Base-by-base conservation (phyloP, 2,797 vertebrate genomes). In the Bradypodion ventrale region DNA sequence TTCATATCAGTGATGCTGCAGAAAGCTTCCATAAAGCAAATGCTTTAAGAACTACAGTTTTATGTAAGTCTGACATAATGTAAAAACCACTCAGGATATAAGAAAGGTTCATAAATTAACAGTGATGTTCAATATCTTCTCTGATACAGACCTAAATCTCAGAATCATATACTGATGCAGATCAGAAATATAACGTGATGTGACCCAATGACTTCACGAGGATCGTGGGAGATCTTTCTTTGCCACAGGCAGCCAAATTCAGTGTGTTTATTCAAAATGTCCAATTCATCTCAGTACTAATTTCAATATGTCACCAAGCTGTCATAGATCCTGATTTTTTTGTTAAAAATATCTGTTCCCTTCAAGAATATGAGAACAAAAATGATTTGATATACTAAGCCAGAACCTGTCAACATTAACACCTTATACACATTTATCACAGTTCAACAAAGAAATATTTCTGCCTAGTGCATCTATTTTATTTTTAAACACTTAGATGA, bases 291-390 rank as follows among this genome's bases (percentile, higher is more conserved):
- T 75, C 70, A 75, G 69, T 44, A 40, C 60, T 49, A 75, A 75
- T 75, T 82, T 82, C 59, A 82, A 63, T 16, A 80, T 75, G 52
- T 85, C 70, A 59, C 78, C 49, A 80, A 75, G 70, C 49, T 80
- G 83, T 80, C 70, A 75, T 66, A 80, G 21, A 35, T 74, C 46
- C 46, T 85, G 44, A 52, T 25, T 59, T 65, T n/a, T 25, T 29
- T 59, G 78, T 85, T 85, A 80, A 85, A 85, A 80, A 84, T 84
- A 84, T 80, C 77, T 75, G 60, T 80, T 73, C 83, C 62, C 69
- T 85, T 75, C 69, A 80, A 85, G 68, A 62, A 84, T 78, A 72
- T 35, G 75, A 75, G 62, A 75, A 85, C 70, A 80, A 79, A 73
- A 82, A 63, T 75, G 60, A 82, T 65, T 82, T 82, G 42, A 46